Percentiles rank a stretch among this genome's conserved stretches.
These are phyloP conservation scores for Ophioninae sp. DNA, from an alignment of 2,888 invertebrate species.

Conservation along the genomic window DNA sequence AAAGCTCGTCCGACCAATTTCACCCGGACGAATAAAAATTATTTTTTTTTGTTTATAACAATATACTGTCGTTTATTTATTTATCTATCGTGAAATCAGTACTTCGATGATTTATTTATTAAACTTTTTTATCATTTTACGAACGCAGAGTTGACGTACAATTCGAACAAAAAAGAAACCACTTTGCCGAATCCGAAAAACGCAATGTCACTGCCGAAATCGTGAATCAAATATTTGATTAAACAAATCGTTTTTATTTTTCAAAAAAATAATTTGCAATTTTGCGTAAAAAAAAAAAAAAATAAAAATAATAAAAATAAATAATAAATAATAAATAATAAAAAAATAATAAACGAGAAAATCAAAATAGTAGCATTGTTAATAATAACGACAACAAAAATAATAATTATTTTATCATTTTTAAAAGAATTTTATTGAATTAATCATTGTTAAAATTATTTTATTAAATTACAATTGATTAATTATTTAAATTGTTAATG, in stretches of 20 bases:
- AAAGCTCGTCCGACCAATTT: not conserved
- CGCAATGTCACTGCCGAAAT: constrained; percentile 24
- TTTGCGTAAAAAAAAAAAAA: no score
- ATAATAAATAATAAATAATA: no score
- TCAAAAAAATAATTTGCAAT: not conserved
- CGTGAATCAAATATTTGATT: not conserved
- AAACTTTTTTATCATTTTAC: not conserved
- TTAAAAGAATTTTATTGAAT: no score
- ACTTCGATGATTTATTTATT: not conserved
- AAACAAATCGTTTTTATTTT: not conserved
- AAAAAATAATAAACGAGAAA: no score
- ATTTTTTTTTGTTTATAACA: not conserved
- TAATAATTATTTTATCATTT: no score
- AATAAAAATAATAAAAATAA: not conserved
- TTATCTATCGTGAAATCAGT: not conserved
- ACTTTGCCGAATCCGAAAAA: not conserved
- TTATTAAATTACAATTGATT: no score
- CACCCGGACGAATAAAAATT: not conserved
- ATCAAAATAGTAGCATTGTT: not conserved
- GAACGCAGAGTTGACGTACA: constrained; percentile 21
- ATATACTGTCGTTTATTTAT: not conserved
- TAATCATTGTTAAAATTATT: no score
- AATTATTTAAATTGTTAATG: no score
- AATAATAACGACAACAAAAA: no score
- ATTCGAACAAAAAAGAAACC: not conserved